A percentile compares a stretch with the other conserved stretches of the same genome.
Evolutionary conservation across 2,888 invertebrate species (phyloP).

Genomic region (Perithous albicinctus): DNA sequence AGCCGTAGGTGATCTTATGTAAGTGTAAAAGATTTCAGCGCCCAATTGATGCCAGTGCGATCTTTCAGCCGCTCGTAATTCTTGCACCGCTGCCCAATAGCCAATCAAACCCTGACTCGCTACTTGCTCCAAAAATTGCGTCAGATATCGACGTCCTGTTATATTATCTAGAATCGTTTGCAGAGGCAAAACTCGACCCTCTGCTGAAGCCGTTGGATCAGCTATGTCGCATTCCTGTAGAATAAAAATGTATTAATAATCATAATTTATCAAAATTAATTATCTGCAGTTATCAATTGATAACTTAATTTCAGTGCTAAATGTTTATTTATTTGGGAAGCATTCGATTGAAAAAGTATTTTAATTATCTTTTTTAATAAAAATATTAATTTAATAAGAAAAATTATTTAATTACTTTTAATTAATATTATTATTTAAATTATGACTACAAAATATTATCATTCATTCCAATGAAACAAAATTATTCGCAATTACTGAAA

Average conservation of each 20-base stretch:
- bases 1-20: constrained; percentile 92
- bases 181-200: constrained; percentile 87
- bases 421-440: too few species aligned
- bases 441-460: too few species aligned
- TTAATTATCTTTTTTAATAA: too few species aligned
- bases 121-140: constrained; percentile 92
- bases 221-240: constrained; percentile 78
- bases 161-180: constrained; percentile 91
- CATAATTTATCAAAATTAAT: neutral
- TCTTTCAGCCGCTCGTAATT: constrained; percentile 91
- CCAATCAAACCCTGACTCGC: constrained; percentile 94
- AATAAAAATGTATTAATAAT: too few species aligned
- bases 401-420: too few species aligned
- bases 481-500: too few species aligned
- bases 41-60: constrained; percentile 94
- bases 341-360: too few species aligned
- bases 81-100: constrained; percentile 95
- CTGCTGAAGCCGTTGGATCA: constrained; percentile 75
- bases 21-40: constrained; percentile 96
- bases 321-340: too few species aligned
- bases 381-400: too few species aligned
- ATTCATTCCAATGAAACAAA: too few species aligned
- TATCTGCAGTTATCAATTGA: neutral
- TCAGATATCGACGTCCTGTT: constrained; percentile 92
- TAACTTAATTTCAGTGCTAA: neutral